Evolutionary conservation across 2,797 vertebrate genomes (phyloP).

Genomic region (Etheostoma nigrum): DNA sequence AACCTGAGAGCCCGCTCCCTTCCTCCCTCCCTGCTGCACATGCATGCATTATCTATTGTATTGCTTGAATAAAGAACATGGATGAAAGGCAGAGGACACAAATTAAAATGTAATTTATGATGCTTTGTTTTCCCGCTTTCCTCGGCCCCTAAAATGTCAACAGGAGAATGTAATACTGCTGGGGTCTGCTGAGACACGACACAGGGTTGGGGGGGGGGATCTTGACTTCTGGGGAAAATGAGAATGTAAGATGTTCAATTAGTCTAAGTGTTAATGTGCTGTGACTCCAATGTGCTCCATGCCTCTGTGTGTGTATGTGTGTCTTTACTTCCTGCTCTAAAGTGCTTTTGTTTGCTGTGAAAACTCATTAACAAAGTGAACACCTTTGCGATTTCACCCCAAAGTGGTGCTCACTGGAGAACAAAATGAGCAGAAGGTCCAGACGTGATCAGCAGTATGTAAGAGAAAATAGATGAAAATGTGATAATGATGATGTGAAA

Average conservation of each 20-base stretch:
- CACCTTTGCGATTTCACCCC: slow-evolving; percentile 71
- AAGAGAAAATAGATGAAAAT: slow-evolving; percentile 13
- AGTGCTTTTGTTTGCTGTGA: slow-evolving; percentile 78
- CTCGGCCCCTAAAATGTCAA: slow-evolving; percentile 69
- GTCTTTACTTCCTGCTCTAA: slow-evolving; percentile 36
- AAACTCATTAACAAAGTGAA: slow-evolving; percentile 79
- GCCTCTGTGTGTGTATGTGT: slow-evolving; percentile 21
- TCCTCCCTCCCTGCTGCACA: slow-evolving; percentile 29
- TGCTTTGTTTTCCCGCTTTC: slow-evolving; percentile 68
- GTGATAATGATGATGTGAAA: slow-evolving; percentile 51
- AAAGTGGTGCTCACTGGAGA: slow-evolving; percentile 59
- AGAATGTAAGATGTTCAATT: slow-evolving; percentile 76
- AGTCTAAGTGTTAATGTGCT: slow-evolving; percentile 85
- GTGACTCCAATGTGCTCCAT: slow-evolving; percentile 67
- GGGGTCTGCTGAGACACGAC: slow-evolving; percentile 49
- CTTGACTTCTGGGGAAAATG: slow-evolving; percentile 75
- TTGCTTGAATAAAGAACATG: slow-evolving; percentile 56
- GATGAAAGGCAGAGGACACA: slow-evolving; percentile 53
- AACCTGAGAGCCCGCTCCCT: slow-evolving; percentile 30
- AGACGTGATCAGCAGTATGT: neutral
- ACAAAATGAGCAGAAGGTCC: slow-evolving; percentile 37
- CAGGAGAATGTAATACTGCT: slow-evolving; percentile 61
- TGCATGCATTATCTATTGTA: slow-evolving; percentile 73
- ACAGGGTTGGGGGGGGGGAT: slow-evolving; percentile 54
- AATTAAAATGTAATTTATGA: slow-evolving; percentile 73